Conservation (phyloP, 2,113 vertebrate genomes). For the Onychostoma macrolepis region DNA sequence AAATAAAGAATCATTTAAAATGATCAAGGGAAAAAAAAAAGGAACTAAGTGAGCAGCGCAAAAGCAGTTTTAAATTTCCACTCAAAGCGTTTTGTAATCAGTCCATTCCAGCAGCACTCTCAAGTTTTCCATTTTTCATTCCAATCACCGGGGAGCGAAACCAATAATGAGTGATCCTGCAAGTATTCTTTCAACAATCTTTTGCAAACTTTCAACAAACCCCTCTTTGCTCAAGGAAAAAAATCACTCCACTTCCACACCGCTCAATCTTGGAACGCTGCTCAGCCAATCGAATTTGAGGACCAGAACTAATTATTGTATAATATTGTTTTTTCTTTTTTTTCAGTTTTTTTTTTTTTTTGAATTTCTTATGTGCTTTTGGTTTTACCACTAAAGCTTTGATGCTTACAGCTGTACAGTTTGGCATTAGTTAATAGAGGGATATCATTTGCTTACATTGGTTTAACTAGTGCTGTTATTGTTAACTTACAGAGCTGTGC, state of each 20-base stretch:
- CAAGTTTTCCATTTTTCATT: neutral
- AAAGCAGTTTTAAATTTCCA: neutral
- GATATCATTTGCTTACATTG: too few relatives aligned
- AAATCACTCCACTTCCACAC: neutral
- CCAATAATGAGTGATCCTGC: neutral
- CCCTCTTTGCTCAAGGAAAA: neutral
- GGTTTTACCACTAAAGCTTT: neutral
- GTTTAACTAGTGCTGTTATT: too few relatives aligned
- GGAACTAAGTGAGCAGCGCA: too few relatives aligned
- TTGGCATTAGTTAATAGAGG: too few relatives aligned
- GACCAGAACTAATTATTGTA: neutral
- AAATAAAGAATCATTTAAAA: too few relatives aligned
- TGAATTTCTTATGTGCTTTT: neutral
- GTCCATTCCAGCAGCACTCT: neutral
- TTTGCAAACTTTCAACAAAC: neutral
- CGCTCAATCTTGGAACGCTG: neutral
- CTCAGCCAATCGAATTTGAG: neutral
- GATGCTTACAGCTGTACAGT: neutral
- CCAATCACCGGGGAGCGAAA: neutral
- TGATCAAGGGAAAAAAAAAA: neutral
- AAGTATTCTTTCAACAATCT: neutral
- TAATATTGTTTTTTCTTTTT: neutral
- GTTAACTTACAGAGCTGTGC: too few relatives aligned
- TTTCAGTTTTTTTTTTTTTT: neutral
- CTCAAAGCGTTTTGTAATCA: neutral